Base-by-base conservation (phyloP, 2,888 invertebrate genomes). In the Boloria selene region DNA sequence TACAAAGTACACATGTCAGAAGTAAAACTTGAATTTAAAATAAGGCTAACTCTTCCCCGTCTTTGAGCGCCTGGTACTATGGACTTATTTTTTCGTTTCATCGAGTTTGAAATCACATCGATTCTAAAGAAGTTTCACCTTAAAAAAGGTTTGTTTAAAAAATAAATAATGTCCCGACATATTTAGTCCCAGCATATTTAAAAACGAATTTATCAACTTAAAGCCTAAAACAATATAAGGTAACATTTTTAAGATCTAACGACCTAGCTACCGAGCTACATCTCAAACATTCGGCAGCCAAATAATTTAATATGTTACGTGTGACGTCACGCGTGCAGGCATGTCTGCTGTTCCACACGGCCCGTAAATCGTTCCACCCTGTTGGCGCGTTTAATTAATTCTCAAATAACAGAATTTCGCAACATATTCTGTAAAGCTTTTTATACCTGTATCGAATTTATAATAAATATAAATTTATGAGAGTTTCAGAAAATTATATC, bases 311-410 rank as follows among this genome's bases (percentile, higher is more conserved):
- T 82, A 85, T 83, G 83, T 84, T 75, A 73, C 78, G 76, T 76
- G 84, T 86, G 84, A 82, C 81, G 85, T 82, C 88, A 89, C 83
- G 87, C 87, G 87, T 81, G 80, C 67, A 64, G 82, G 84, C 79
- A 83, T 81, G 82, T 81, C 82, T 80, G 82, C 76, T 76, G 75
- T 73, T 69, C 73, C 74, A 72, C 71, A 72, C 74, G 68, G 73
- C 76, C 77, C 83, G 86, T 89, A 88, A 87, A 88, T 88, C 84
- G 73, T 77, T 77, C 81, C 84, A 89, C 86, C 87, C 88, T 81
- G 90, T 88, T 90, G 88, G 79, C 61, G 76, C 77, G 80, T 85
- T 89, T 90, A 91, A 91, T 91, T 91, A 91, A 91, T 90, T 89
- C 84, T 80, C 84, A 83, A 86, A 88, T 85, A 81, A 74, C 73